Evolutionary conservation across 1,140 invertebrate species (phyloP).

Genomic region (Nylanderia fulva): DNA sequence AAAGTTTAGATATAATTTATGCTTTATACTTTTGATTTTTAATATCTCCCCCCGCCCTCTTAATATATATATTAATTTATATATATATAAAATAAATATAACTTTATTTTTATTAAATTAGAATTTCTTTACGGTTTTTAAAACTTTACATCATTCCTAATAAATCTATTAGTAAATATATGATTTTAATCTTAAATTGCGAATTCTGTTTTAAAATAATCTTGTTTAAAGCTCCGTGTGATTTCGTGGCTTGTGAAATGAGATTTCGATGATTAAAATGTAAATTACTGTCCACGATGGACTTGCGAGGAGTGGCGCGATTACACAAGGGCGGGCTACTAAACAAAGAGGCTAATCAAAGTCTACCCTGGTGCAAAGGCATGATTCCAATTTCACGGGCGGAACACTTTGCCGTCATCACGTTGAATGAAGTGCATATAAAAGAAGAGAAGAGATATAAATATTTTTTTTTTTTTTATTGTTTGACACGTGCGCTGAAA

Average conservation of each 20-base stretch:
- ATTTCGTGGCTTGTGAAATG: background rate
- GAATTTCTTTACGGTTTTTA: background rate
- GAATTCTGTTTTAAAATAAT: background rate
- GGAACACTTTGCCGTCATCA: slow-evolving; percentile 59
- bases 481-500: background rate
- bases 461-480: background rate
- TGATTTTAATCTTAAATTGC: background rate
- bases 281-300: slow-evolving; percentile 10
- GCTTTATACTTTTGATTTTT: no score
- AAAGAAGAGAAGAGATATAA: slow-evolving; percentile 18
- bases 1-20: no score
- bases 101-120: no score
- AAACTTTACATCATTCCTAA: background rate
- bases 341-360: slow-evolving; percentile 73
- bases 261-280: slow-evolving; percentile 43
- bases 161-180: background rate
- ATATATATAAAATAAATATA: no score
- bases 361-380: slow-evolving; percentile 16
- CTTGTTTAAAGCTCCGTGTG: background rate
- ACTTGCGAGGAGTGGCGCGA: slow-evolving; percentile 21
- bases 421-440: background rate
- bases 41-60: no score
- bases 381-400: slow-evolving; percentile 67
- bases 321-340: slow-evolving; percentile 59
- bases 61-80: no score